Base-by-base conservation (phyloP, 2,888 invertebrate genomes). In the Dioctria linearis region DNA sequence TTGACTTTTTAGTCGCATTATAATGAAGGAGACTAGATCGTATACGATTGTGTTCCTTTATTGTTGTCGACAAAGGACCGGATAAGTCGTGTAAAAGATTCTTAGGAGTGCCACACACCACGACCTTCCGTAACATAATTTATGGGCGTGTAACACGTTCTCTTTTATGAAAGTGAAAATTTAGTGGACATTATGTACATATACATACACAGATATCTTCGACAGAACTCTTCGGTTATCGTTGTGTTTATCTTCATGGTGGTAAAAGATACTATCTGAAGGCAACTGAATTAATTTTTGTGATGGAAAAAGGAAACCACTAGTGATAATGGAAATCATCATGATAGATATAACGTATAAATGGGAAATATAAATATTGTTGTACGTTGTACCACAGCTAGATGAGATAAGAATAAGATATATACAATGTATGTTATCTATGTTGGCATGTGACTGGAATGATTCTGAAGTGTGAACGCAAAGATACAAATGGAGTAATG, bases 61-160 rank as follows among this genome's bases (percentile, higher is more conserved):
- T 67, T 46, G 43, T 25, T 3, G 13, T 25, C 46, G 25, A 67
- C 46, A 67, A 67, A 46, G 67, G 49, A 25, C 42, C 49, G 42
- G 67, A 13, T 46, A 46, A 9, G 46, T 40, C n/a, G 67, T 67
- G 25, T 67, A 46, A 5, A 46, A 25, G 65, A 65, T 40, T 67
- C 13, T 46, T 67, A 43, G 67, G 67, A 13, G 67, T 46, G 43
- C 67, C 67, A 67, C 67, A 67, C 67, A 67, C 67, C 67, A 67
- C 67, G 67, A 46, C 67, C 67, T 67, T 46, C 46, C 42, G 46
- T 43, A 67, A 67, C 67, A 13, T 46, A 67, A 67, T 67, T 67
- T 67, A 67, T 67, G n/a, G 67, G 43, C 67, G 67, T 67, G 67
- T 67, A 67, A 67, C 42, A 42, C 6, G 66, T 43, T 43, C n/a